These are phyloP conservation scores for Tethea ocularis DNA, from an alignment of 2,888 invertebrate genomes.

Conservation along the genomic window DNA sequence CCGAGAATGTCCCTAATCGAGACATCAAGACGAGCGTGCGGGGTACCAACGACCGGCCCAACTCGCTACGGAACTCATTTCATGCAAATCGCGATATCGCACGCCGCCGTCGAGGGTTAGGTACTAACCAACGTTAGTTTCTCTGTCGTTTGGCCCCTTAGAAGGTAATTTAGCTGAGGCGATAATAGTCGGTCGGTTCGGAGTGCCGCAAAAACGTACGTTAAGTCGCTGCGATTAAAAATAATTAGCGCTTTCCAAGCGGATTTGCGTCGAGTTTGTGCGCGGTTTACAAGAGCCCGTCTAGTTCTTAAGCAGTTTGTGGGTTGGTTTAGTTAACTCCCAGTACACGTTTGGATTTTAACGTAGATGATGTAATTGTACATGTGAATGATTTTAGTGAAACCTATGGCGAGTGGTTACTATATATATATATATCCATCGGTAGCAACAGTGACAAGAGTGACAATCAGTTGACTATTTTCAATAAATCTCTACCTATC, in stretches of 20 bases:
- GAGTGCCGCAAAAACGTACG: constrained; percentile 44
- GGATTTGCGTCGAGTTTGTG: constrained; percentile 48
- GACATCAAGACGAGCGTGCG: background rate
- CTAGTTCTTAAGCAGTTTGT: constrained; percentile 1
- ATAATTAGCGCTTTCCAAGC: constrained; percentile 65
- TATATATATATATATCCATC: too few relatives aligned
- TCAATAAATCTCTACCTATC: too few relatives aligned
- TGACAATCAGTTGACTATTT: too few relatives aligned
- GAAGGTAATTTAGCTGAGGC: constrained; percentile 52
- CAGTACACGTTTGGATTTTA: background rate
- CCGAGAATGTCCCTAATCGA: constrained; percentile 1
- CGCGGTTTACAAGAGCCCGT: constrained; percentile 34
- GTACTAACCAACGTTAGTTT: constrained; percentile 37
- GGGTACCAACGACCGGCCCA: constrained; percentile 18
- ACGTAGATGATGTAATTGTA: background rate
- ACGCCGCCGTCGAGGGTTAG: constrained; percentile 29
- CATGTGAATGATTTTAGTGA: background rate
- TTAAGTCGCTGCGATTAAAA: constrained; percentile 61
- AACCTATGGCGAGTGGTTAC: too few relatives aligned
- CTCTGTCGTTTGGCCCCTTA: constrained; percentile 48
- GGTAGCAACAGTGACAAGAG: too few relatives aligned
- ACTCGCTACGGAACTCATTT: constrained; percentile 56
- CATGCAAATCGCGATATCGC: constrained; percentile 63
- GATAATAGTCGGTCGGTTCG: constrained; percentile 44
- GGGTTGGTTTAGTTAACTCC: background rate